These are phyloP conservation scores for Andrena haemorrhoa DNA, from an alignment of 2,888 invertebrate species.

Conservation along the genomic window DNA sequence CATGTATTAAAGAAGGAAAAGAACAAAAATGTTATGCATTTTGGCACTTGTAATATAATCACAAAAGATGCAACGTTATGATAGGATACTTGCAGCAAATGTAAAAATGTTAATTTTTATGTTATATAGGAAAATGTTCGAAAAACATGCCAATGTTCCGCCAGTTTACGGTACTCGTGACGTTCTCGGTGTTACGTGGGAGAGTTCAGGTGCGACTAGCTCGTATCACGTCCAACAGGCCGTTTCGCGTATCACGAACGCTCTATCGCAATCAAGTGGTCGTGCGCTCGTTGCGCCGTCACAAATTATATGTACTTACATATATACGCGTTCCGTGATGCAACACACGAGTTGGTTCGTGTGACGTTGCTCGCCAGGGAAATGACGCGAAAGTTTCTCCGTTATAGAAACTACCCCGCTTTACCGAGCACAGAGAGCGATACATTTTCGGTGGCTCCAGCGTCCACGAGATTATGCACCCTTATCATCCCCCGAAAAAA, in stretches of 20 bases:
- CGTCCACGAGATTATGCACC: neutral
- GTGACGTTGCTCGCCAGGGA: neutral
- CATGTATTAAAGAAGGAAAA: too few relatives aligned
- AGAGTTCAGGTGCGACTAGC: neutral
- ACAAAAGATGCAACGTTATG: too few relatives aligned
- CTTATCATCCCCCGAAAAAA: too few relatives aligned
- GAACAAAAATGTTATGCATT: too few relatives aligned
- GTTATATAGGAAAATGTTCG: too few relatives aligned
- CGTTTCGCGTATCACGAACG: constrained; percentile 2
- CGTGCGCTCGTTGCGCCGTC: neutral
- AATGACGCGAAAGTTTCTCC: constrained; percentile 2
- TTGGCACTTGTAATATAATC: too few relatives aligned
- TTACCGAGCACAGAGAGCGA: neutral
- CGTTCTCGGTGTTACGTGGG: neutral
- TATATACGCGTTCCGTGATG: neutral
- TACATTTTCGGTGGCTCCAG: neutral
- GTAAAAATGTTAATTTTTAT: too few relatives aligned
- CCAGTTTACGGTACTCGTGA: too few relatives aligned
- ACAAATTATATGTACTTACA: neutral
- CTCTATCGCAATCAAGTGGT: neutral
- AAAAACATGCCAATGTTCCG: too few relatives aligned
- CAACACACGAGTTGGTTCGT: neutral
- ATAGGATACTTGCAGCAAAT: too few relatives aligned
- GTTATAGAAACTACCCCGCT: neutral
- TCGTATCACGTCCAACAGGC: neutral